Conservation (phyloP, 2,797 vertebrate species). For the Sylvia borin region DNA sequence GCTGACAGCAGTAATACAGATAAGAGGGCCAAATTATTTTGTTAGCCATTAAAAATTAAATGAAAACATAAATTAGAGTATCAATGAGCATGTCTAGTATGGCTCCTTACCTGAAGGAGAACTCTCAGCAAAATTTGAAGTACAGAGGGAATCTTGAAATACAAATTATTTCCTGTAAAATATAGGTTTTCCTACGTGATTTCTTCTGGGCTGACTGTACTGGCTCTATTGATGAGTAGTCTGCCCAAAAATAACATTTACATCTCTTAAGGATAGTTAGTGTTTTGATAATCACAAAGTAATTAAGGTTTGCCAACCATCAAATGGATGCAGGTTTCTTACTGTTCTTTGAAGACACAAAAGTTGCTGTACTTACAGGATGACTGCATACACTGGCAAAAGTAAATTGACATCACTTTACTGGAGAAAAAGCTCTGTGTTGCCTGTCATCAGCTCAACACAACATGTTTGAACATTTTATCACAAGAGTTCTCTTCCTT, state of each 20-base stretch:
- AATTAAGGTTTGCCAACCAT: background rate
- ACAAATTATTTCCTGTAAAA: background rate
- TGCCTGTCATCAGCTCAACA: background rate
- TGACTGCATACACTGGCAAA: background rate
- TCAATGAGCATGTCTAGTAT: background rate
- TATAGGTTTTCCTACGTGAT: background rate
- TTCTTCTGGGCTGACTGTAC: background rate
- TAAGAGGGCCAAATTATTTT: background rate
- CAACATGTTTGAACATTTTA: background rate
- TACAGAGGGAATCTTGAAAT: background rate
- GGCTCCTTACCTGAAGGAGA: background rate
- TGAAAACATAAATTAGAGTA: background rate
- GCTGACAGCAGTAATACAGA: background rate
- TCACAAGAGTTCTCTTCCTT: background rate
- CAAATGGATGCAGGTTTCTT: background rate
- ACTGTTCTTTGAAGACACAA: background rate
- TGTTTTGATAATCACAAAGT: background rate
- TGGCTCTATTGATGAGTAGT: background rate
- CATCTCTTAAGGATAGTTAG: background rate
- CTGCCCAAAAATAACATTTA: background rate
- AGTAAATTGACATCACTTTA: background rate
- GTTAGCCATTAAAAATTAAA: background rate
- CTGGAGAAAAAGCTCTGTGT: background rate
- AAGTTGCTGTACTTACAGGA: background rate
- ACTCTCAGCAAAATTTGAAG: background rate